phyloP scores from a whole-genome alignment of 2,888 invertebrate genomes.

The Eristalis tenax region DNA sequence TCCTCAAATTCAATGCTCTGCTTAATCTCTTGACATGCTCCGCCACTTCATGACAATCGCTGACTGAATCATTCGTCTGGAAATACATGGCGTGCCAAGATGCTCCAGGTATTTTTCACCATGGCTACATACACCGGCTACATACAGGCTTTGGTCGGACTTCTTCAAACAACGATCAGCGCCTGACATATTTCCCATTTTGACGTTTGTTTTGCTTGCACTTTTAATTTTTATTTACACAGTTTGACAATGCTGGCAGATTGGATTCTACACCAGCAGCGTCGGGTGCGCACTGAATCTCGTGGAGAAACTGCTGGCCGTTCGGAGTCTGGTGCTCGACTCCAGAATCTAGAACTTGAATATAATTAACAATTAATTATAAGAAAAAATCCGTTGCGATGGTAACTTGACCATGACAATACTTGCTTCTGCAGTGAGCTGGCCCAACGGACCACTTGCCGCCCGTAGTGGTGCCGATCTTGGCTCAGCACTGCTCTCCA shows the following conservation, averaged over 20 bases:
- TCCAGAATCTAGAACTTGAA: slow-evolving; percentile 67
- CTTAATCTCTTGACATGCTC: slow-evolving; percentile 65
- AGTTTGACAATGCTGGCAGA: not conserved
- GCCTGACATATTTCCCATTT: slow-evolving; percentile 49
- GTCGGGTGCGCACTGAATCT: slow-evolving; percentile 43
- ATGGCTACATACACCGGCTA: slow-evolving; percentile 5
- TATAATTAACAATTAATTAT: slow-evolving; percentile 60
- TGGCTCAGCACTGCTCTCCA: slow-evolving; percentile 47
- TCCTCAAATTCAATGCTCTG: slow-evolving; percentile 67
- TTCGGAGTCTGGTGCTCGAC: slow-evolving; percentile 5
- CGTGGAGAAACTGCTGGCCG: slow-evolving; percentile 38
- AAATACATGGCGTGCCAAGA: slow-evolving; percentile 78
- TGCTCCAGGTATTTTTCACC: slow-evolving; percentile 27
- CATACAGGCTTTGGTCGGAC: slow-evolving; percentile 22
- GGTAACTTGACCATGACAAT: slow-evolving; percentile 61
- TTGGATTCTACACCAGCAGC: not conserved
- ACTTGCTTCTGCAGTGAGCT: slow-evolving; percentile 31
- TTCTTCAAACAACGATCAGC: slow-evolving; percentile 22
- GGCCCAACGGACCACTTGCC: not conserved
- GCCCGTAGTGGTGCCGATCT: not conserved
- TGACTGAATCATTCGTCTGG: slow-evolving; percentile 76
- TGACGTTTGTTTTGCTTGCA: slow-evolving; percentile 23
- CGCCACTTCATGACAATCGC: slow-evolving; percentile 43
- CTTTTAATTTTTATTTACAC: slow-evolving; percentile 63
- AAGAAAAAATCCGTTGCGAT: slow-evolving; percentile 44